These are phyloP conservation scores for Oreotrochilus melanogaster DNA, from an alignment of 2,113 vertebrate genomes.

Conservation along the genomic window DNA sequence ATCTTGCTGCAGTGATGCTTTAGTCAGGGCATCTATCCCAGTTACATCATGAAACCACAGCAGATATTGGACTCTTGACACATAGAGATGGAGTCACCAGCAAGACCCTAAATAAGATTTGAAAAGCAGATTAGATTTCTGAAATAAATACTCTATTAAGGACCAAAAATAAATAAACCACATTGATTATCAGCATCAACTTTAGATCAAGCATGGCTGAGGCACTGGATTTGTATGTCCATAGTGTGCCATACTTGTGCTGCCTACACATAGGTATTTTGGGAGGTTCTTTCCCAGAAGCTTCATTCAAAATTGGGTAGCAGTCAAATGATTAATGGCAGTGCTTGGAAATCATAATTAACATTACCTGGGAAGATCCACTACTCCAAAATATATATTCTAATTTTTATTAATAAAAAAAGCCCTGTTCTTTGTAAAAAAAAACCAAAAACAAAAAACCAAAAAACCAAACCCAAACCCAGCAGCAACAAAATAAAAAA, in stretches of 20 bases:
- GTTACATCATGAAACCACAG: neutral
- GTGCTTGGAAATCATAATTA: neutral
- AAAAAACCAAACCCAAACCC: fast-evolving
- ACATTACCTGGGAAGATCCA: neutral
- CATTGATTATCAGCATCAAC: neutral
- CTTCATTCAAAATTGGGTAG: neutral
- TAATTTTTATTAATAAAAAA: neutral
- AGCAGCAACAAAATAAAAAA: neutral
- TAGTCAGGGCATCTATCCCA: neutral
- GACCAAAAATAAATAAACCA: neutral
- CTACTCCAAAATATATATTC: neutral
- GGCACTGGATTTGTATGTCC: neutral
- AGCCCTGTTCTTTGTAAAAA: neutral
- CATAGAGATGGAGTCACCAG: neutral
- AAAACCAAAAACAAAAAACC: neutral
- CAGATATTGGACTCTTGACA: neutral
- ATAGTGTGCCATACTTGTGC: neutral
- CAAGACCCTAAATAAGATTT: neutral
- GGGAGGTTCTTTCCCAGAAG: neutral
- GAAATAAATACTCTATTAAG: neutral
- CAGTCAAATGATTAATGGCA: neutral
- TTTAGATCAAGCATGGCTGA: neutral
- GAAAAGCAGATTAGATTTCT: neutral
- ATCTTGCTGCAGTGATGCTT: neutral
- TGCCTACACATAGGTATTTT: neutral